Conservation (phyloP, 1,140 invertebrate species). For the Drosophila teissieri region DNA sequence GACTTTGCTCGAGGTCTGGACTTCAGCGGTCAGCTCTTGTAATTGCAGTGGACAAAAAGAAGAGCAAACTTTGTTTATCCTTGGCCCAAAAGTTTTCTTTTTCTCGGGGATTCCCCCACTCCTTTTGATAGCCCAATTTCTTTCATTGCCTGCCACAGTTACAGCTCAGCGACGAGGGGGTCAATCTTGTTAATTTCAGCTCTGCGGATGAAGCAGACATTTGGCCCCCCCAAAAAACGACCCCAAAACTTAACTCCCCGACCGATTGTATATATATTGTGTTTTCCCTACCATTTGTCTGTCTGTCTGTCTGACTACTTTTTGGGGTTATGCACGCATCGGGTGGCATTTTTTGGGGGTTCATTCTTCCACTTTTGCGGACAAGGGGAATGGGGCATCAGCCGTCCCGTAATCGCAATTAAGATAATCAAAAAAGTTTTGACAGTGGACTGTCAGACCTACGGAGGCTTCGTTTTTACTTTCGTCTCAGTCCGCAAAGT, state of each 20-base stretch:
- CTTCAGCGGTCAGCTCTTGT: slow-evolving; percentile 34
- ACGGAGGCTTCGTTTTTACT: slow-evolving; percentile 61
- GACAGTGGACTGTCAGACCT: slow-evolving; percentile 72
- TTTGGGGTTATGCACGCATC: slow-evolving; percentile 60
- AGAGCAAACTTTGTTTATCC: slow-evolving; percentile 50
- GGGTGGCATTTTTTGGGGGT: slow-evolving; percentile 20
- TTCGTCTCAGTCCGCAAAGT: slow-evolving; percentile 46
- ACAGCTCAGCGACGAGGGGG: slow-evolving; percentile 27
- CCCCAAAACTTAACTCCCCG: slow-evolving; percentile 8
- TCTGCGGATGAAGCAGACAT: slow-evolving; percentile 20
- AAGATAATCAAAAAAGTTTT: slow-evolving; percentile 84
- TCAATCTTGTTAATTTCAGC: slow-evolving; percentile 81
- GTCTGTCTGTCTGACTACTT: slow-evolving; percentile 30
- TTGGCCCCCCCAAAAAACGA: slow-evolving; percentile 6
- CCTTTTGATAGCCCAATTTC: slow-evolving; percentile 72
- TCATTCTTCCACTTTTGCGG: background rate
- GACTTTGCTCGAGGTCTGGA: background rate
- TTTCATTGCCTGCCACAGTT: slow-evolving; percentile 64
- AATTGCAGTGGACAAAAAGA: slow-evolving; percentile 67
- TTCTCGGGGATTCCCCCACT: background rate
- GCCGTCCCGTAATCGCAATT: slow-evolving; percentile 74
- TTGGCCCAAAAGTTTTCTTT: slow-evolving; percentile 22
- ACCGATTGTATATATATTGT: slow-evolving; percentile 60
- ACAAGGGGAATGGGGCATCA: background rate
- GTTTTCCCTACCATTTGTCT: slow-evolving; percentile 46